Conservation (phyloP, 1,140 invertebrate species). For the Acromyrmex echinatior region DNA sequence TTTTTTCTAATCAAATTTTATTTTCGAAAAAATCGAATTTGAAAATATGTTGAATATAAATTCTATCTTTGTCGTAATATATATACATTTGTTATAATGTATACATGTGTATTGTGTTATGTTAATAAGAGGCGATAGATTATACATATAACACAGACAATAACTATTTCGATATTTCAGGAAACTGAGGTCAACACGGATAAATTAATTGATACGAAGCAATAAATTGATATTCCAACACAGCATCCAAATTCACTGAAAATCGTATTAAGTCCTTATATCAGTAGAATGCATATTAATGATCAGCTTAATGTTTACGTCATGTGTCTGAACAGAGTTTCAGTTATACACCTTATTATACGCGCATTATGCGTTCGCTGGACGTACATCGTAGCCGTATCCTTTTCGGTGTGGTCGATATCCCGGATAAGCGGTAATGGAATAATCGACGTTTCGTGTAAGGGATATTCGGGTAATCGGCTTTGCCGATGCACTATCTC, state of each 20-base stretch:
- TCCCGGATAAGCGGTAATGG: slow-evolving; percentile 72
- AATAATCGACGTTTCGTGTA: slow-evolving; percentile 76
- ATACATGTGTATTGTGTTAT: background rate
- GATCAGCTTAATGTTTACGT: slow-evolving; percentile 66
- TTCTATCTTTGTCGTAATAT: background rate
- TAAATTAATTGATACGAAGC: background rate
- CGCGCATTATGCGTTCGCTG: slow-evolving; percentile 53
- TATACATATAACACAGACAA: background rate
- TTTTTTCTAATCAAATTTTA: background rate
- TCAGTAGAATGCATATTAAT: slow-evolving; percentile 56
- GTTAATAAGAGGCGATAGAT: background rate
- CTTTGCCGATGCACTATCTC: slow-evolving; percentile 61
- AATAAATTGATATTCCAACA: slow-evolving; percentile 14
- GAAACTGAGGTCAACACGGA: background rate
- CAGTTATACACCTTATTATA: slow-evolving; percentile 68
- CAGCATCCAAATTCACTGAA: slow-evolving; percentile 44
- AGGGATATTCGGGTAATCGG: slow-evolving; percentile 71
- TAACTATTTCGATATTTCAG: background rate
- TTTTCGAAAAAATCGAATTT: background rate
- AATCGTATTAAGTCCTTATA: slow-evolving; percentile 48
- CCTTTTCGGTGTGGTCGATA: slow-evolving; percentile 66
- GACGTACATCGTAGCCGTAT: slow-evolving; percentile 39
- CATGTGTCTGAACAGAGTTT: slow-evolving; percentile 59
- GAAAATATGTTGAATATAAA: background rate
- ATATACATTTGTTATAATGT: background rate